These are phyloP conservation scores for Arremon aurantiirostris DNA, from an alignment of 2,797 vertebrate genomes.

Conservation along the genomic window DNA sequence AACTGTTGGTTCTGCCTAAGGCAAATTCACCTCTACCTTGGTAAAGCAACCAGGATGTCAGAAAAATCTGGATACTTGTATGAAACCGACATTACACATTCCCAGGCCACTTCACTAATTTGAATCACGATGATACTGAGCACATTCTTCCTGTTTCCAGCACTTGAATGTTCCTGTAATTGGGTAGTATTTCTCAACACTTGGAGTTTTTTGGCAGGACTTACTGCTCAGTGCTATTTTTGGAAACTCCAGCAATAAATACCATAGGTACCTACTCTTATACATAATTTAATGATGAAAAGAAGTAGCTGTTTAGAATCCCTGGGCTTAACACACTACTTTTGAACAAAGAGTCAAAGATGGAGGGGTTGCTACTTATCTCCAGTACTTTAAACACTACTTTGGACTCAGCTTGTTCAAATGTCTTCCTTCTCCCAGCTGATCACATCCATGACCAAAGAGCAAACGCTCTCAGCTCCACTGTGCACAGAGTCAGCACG, in stretches of 20 bases:
- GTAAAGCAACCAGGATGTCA: not conserved
- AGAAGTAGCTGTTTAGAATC: not conserved
- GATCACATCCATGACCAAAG: not conserved
- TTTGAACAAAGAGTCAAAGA: not conserved
- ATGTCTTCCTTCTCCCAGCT: fast-evolving
- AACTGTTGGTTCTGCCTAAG: not conserved
- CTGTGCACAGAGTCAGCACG: not conserved
- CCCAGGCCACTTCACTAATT: not conserved
- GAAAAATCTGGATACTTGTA: not conserved
- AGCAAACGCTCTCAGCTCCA: not conserved
- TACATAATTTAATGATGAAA: not conserved
- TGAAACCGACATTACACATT: not conserved
- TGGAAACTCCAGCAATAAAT: not conserved
- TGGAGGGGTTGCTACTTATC: not conserved
- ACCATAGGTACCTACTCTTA: not conserved
- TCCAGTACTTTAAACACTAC: not conserved
- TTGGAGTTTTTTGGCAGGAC: not conserved
- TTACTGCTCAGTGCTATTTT: not conserved
- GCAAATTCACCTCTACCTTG: not conserved
- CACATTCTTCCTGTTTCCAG: conserved; percentile 1
- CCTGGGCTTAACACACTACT: not conserved
- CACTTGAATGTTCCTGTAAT: not conserved
- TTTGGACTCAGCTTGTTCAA: not conserved
- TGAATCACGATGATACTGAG: not conserved
- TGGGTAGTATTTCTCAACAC: not conserved